phyloP scores from a whole-genome alignment of 2,113 vertebrate genomes.

The Antechinus flavipes region DNA sequence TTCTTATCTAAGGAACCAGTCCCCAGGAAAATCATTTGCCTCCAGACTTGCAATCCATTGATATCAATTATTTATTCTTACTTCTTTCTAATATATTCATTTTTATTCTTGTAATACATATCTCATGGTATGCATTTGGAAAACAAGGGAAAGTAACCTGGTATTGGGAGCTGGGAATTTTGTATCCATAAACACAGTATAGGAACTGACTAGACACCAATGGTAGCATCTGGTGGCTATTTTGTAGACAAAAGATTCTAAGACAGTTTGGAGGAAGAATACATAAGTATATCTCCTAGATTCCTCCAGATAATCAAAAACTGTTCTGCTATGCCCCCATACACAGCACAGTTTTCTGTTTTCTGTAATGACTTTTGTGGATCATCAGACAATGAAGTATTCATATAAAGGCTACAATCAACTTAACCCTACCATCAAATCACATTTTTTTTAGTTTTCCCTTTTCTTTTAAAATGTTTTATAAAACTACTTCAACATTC shows the following conservation, averaged over 20 bases:
- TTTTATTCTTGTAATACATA: conserved; percentile 11
- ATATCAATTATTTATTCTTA: conserved; percentile 15
- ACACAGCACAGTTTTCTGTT: no score
- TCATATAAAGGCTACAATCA: neutral
- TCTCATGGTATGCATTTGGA: neutral
- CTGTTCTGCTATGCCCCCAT: neutral
- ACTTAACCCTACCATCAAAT: neutral
- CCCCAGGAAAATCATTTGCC: conserved; percentile 2
- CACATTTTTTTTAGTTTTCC: neutral
- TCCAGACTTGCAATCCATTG: neutral
- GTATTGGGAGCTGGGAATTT: neutral
- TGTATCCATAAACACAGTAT: neutral
- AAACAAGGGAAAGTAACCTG: neutral
- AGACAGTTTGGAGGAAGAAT: neutral
- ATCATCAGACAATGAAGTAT: neutral
- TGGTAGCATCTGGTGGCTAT: neutral
- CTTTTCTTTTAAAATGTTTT: neutral
- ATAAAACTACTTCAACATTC: neutral
- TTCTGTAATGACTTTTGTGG: neutral
- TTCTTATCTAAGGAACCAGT: neutral
- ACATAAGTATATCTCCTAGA: neutral
- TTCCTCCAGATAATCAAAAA: neutral
- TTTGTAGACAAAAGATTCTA: neutral
- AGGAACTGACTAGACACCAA: neutral
- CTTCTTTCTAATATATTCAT: neutral